Base-by-base conservation (phyloP, 2,797 vertebrate species). In the Eupleurogrammus muticus region DNA sequence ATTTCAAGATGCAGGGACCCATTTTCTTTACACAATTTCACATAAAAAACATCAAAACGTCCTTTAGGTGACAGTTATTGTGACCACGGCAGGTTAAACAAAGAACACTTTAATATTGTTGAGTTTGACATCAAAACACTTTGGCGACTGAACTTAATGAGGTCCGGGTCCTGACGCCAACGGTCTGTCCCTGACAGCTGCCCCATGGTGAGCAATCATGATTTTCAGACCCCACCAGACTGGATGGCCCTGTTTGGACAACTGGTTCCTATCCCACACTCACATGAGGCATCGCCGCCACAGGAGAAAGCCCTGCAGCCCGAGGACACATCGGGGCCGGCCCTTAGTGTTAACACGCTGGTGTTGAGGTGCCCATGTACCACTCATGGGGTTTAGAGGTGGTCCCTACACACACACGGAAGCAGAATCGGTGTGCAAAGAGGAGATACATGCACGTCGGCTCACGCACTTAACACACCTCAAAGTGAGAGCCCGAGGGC, bases 191-290 rank as follows among this genome's bases (percentile, higher is more conserved):
- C 72, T 47, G 83, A 76, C 77, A 68, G 80, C 81, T 40, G 51
- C 89, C 89, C 88, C 88, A 47, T 77, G 84, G 85, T 75, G 92
- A 83, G 86, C 85, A 40, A 86, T 75, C 80, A 76, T 85, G 70
- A 82, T 86, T 66, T 72, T 74, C 79, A 78, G 82, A 85, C 85
- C 75, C 79, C 72, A 81, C 68, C 82, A 80, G 81, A 82, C 80
- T 84, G 86, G 69, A 73, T 42, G 54, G 76, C 80, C 90, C 84
- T 94, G 91, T 95, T 95, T 94, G 85, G 92, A 95, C 93, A 95
- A 94, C 87, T 95, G 94, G 91, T 94, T 94, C 89, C 84, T 75
- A 95, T 95, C 79, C 82, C 24, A 19, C 64, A 59, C 74, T 84
- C 66, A 24, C 84, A 84, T 61, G 70, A 87, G 76, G 73, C 77